Base-by-base conservation (phyloP, 2,888 invertebrate genomes). In the Drosophila suboccidentalis region DNA sequence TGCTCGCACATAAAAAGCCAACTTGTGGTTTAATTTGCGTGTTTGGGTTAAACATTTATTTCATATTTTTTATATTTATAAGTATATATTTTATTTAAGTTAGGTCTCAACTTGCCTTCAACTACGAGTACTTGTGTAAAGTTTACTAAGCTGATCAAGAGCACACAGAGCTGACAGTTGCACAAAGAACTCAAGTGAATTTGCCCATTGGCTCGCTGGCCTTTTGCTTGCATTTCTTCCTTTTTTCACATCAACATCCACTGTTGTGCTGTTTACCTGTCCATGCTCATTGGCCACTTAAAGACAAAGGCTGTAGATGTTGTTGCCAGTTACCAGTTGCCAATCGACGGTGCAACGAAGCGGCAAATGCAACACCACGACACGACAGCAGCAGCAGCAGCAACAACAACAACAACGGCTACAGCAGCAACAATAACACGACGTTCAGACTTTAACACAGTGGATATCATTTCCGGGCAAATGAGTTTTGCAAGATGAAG, bases 381-480 rank as follows among this genome's bases (percentile, higher is more conserved):
- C 83, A 86, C 83, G 75, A 77, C 43, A 59, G 49, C 59, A 44
- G 34, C 32, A 29, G 39, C 54, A 47, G 47, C 65, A 50, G 36
- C 81, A 73, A 11, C 41, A 61, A 3, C 65, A 50, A 39, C 78
- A 69, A 9, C 41, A 61, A 19, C 49, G 64, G 11, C 50, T 63
- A 22, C 53, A 68, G n/a, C 50, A 65, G 34, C 47, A 60, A 58
- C 54, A 59, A 15, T 54, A 44, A 59, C 50, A 58, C 38, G 67
- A 71, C 65, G 51, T 68, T 71, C 80, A 70, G 87, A 71, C 86
- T 79, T 88, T 86, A 88, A 75, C 80, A 75, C 87, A 87, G 76
- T 76, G 82, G 81, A 87, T 89, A 88, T 85, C 81, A 87, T 85
- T 88, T 88, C 88, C 90, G 87, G 78, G 59, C 75, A 90, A 88